These are phyloP conservation scores for Agrypnus murinus DNA, from an alignment of 2,888 invertebrate species.

Conservation along the genomic window DNA sequence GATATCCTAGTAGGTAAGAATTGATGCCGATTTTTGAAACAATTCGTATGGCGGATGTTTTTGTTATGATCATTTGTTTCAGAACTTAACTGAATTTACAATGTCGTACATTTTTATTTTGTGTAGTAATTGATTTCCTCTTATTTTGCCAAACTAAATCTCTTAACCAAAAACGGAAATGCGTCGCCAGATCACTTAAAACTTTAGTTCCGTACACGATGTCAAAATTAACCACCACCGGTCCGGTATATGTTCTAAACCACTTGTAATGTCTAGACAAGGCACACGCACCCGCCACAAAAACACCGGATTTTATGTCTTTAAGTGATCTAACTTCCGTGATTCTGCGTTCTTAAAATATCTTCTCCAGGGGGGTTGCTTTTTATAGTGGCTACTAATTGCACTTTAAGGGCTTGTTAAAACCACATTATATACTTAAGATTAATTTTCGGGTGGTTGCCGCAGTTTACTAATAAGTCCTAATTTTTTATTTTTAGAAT, in stretches of 20 bases:
- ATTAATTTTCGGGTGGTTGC: not conserved
- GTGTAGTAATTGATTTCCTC: too few species aligned
- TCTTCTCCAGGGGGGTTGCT: slow-evolving; percentile 69
- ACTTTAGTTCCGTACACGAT: slow-evolving; percentile 43
- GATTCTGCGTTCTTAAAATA: slow-evolving; percentile 59
- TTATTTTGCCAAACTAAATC: too few species aligned
- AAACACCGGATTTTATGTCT: slow-evolving; percentile 61
- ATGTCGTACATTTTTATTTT: too few species aligned
- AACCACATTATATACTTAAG: slow-evolving; percentile 51
- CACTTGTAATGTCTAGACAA: slow-evolving; percentile 53
- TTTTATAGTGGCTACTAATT: slow-evolving; percentile 55
- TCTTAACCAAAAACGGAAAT: slow-evolving; percentile 55
- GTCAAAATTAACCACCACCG: slow-evolving; percentile 44
- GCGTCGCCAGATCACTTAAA: slow-evolving; percentile 57
- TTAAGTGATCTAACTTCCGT: slow-evolving; percentile 52
- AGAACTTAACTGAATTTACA: too few species aligned
- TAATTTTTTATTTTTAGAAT: slow-evolving; percentile 66
- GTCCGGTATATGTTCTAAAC: slow-evolving; percentile 35
- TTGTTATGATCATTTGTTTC: too few species aligned
- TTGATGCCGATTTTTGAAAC: too few species aligned
- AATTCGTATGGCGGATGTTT: too few species aligned
- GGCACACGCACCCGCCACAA: not conserved
- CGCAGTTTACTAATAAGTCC: too few species aligned
- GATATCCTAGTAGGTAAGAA: too few species aligned
- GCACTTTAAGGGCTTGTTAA: slow-evolving; percentile 63